These are phyloP conservation scores for Myodes glareolus DNA, from an alignment of 2,113 vertebrate genomes.

Conservation along the genomic window DNA sequence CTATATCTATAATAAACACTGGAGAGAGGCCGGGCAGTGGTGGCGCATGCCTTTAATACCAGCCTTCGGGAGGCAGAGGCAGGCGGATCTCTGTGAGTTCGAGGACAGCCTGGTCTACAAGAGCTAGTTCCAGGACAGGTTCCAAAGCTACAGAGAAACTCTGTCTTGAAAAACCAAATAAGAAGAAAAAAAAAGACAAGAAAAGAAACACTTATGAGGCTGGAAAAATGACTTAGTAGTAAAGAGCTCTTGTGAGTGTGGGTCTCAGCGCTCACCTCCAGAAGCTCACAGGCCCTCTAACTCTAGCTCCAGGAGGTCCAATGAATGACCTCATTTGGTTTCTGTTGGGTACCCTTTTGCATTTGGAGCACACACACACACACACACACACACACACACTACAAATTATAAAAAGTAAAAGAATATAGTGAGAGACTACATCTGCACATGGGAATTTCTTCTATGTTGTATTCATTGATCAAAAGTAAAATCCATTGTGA, in stretches of 20 bases:
- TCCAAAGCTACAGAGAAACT: too few relatives aligned
- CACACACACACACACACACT: background rate
- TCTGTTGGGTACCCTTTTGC: background rate
- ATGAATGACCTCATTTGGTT: too few relatives aligned
- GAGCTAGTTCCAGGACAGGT: too few relatives aligned
- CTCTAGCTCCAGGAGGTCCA: background rate
- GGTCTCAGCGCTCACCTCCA: background rate
- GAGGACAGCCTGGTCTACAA: too few relatives aligned
- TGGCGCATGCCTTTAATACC: too few relatives aligned
- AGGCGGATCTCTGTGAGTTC: too few relatives aligned
- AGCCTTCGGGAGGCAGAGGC: too few relatives aligned
- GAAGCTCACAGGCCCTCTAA: background rate
- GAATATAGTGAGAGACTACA: background rate
- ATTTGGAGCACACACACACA: background rate
- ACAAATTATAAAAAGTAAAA: background rate
- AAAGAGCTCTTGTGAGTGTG: background rate
- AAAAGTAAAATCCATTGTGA: background rate
- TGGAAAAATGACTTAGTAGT: background rate
- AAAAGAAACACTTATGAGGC: background rate
- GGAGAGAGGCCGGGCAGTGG: background rate
- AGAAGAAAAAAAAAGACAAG: too few relatives aligned
- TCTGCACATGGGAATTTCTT: background rate
- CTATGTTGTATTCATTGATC: background rate
- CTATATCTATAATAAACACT: background rate
- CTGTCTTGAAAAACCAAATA: too few relatives aligned